phyloP scores from a whole-genome alignment of 2,888 invertebrate species.

The Dynastes grantii region DNA sequence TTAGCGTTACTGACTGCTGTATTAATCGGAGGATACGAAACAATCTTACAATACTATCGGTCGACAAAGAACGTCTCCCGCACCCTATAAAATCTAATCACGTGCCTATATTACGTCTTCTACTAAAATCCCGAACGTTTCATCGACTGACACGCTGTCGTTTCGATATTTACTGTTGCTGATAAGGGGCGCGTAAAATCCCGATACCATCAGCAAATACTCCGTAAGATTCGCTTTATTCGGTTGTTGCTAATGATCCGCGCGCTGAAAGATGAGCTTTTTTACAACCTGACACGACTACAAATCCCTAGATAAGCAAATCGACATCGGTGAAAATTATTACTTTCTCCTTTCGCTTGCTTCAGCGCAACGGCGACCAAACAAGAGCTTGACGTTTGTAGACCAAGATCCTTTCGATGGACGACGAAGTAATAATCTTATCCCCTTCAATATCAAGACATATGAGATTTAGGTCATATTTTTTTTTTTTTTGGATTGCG shows the following conservation, averaged over 20 bases:
- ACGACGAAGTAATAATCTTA: background rate
- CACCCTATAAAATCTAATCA: slow-evolving; percentile 38
- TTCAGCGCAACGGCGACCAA: background rate
- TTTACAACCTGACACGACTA: slow-evolving; percentile 31
- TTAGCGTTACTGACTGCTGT: too few species aligned
- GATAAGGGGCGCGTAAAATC: slow-evolving; percentile 40
- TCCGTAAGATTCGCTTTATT: slow-evolving; percentile 35
- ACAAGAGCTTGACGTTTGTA: slow-evolving; percentile 10
- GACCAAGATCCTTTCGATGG: background rate
- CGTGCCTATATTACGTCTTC: slow-evolving; percentile 19
- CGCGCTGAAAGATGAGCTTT: slow-evolving; percentile 36
- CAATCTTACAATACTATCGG: background rate
- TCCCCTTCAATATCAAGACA: slow-evolving; percentile 2
- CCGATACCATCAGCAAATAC: slow-evolving; percentile 40
- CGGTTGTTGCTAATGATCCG: slow-evolving; percentile 30
- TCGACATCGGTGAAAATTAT: slow-evolving; percentile 39
- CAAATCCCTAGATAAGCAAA: slow-evolving; percentile 45
- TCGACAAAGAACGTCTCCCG: background rate
- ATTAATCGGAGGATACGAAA: background rate
- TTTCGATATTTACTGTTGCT: slow-evolving; percentile 40
- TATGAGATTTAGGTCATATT: background rate
- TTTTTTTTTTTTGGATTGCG: background rate
- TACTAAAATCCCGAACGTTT: slow-evolving; percentile 22
- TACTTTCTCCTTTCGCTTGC: slow-evolving; percentile 28
- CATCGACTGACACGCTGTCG: slow-evolving; percentile 39